Evolutionary conservation across 2,888 invertebrate genomes (phyloP).

Genomic region (Eupithecia centaureata): DNA sequence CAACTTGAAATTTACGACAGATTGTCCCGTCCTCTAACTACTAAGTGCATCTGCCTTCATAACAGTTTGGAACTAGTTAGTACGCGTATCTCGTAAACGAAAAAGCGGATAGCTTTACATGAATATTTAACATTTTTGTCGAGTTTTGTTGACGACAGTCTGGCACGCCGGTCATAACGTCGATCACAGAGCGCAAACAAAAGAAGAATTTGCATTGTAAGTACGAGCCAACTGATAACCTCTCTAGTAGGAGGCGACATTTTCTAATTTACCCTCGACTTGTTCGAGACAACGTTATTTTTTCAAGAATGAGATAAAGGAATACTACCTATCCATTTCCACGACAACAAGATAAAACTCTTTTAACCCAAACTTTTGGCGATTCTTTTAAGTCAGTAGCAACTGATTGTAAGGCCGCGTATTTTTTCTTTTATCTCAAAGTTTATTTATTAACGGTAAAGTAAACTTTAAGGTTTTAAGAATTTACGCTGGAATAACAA

Average conservation of each 20-base stretch:
- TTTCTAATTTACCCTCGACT: constrained; percentile 66
- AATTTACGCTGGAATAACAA: constrained; percentile 6
- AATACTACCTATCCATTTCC: constrained; percentile 56
- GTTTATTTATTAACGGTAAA: constrained; percentile 40
- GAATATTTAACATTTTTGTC: constrained; percentile 72
- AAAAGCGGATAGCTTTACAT: constrained; percentile 60
- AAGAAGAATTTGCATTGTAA: constrained; percentile 80
- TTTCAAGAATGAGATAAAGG: constrained; percentile 62
- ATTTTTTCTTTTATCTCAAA: constrained; percentile 38
- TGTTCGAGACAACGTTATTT: constrained; percentile 65
- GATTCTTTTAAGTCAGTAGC: constrained; percentile 51
- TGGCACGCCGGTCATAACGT: constrained; percentile 46
- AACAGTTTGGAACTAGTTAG: constrained; percentile 35
- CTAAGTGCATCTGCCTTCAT: constrained; percentile 34
- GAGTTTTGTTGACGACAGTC: constrained; percentile 51
- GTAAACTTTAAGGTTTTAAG: constrained; percentile 24
- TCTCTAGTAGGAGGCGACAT: constrained; percentile 60
- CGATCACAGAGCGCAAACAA: constrained; percentile 71
- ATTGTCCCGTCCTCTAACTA: constrained; percentile 30
- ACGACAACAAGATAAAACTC: constrained; percentile 59
- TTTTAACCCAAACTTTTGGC: constrained; percentile 50
- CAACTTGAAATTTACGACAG: constrained; percentile 28
- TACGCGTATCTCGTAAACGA: constrained; percentile 17
- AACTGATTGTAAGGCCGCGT: constrained; percentile 34
- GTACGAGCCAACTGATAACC: constrained; percentile 71